phyloP scores from a whole-genome alignment of 1,140 invertebrate genomes.

The Carposina sasakii region DNA sequence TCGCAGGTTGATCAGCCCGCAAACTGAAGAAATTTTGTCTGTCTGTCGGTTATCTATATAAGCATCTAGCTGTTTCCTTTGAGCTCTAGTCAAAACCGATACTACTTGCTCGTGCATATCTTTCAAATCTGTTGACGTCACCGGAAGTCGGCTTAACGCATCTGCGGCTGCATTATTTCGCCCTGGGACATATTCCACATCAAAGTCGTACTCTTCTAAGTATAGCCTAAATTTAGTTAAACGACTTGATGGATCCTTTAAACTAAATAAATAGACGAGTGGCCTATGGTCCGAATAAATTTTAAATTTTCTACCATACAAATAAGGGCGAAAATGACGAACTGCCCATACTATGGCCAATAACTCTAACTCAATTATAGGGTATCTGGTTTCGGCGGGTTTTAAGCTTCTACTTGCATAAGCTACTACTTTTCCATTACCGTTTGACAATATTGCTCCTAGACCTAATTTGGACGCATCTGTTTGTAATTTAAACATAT shows the following conservation, averaged over 20 bases:
- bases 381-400: slow-evolving; percentile 29
- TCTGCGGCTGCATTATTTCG: slow-evolving; percentile 18
- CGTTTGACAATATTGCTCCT: slow-evolving; percentile 35
- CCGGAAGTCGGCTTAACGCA: slow-evolving; percentile 6
- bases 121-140: slow-evolving; percentile 1
- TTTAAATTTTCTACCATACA: slow-evolving; percentile 29
- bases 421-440: slow-evolving; percentile 6
- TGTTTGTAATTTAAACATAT: slow-evolving; percentile 32
- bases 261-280: slow-evolving; percentile 17
- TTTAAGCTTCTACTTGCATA: slow-evolving; percentile 13
- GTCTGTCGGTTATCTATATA: neutral
- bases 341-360: slow-evolving; percentile 67
- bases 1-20: slow-evolving; percentile 6
- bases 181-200: slow-evolving; percentile 38
- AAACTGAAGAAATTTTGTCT: neutral
- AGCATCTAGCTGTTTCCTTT: neutral
- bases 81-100: slow-evolving; percentile 2
- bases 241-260: slow-evolving; percentile 13
- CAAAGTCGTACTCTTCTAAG: slow-evolving; percentile 45
- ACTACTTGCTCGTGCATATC: slow-evolving; percentile 1
- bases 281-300: slow-evolving; percentile 61
- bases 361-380: slow-evolving; percentile 60
- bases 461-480: slow-evolving; percentile 32
- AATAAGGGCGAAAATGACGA: slow-evolving; percentile 29
- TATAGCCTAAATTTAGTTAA: slow-evolving; percentile 17